These are phyloP conservation scores for Apaloderma vittatum DNA, from an alignment of 2,113 vertebrate genomes.

Conservation along the genomic window DNA sequence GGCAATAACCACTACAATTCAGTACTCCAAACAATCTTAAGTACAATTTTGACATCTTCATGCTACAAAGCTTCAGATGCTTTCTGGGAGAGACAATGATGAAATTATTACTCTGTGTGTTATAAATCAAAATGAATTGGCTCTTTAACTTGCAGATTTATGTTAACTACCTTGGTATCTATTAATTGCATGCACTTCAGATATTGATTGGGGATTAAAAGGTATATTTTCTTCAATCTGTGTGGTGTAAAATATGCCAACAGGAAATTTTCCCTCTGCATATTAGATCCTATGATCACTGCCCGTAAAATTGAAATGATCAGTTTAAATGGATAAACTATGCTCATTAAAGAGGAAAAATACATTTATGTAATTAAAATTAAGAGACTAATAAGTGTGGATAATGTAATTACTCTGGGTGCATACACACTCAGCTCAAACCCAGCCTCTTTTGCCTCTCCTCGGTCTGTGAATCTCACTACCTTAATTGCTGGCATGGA, in stretches of 20 bases:
- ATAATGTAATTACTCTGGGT: slow-evolving; percentile 76
- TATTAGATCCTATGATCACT: slow-evolving; percentile 76
- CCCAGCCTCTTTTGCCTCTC: slow-evolving; percentile 11
- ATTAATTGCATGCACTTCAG: slow-evolving; percentile 78
- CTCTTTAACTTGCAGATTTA: slow-evolving; percentile 82
- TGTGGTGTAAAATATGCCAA: slow-evolving; percentile 79
- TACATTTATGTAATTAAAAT: slow-evolving; percentile 82
- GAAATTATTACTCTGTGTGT: slow-evolving; percentile 70
- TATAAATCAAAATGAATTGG: slow-evolving; percentile 78
- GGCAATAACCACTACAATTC: slow-evolving; percentile 47
- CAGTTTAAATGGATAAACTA: slow-evolving; percentile 81
- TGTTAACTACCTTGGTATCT: slow-evolving; percentile 79
- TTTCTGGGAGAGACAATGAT: slow-evolving; percentile 62
- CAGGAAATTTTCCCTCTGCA: slow-evolving; percentile 73
- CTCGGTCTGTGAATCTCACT: slow-evolving; percentile 24
- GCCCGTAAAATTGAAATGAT: slow-evolving; percentile 81
- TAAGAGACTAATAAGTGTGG: slow-evolving; percentile 76
- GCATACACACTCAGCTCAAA: slow-evolving; percentile 24
- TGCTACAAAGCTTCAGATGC: slow-evolving; percentile 61
- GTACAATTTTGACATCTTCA: slow-evolving; percentile 65
- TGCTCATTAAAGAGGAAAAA: slow-evolving; percentile 79
- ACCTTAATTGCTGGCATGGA: slow-evolving; percentile 6
- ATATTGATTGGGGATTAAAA: slow-evolving; percentile 83
- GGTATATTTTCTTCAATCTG: slow-evolving; percentile 78
- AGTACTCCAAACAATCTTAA: slow-evolving; percentile 50